These are phyloP conservation scores for Rhynchotus rufescens DNA, from an alignment of 2,797 vertebrate species.

Conservation along the genomic window DNA sequence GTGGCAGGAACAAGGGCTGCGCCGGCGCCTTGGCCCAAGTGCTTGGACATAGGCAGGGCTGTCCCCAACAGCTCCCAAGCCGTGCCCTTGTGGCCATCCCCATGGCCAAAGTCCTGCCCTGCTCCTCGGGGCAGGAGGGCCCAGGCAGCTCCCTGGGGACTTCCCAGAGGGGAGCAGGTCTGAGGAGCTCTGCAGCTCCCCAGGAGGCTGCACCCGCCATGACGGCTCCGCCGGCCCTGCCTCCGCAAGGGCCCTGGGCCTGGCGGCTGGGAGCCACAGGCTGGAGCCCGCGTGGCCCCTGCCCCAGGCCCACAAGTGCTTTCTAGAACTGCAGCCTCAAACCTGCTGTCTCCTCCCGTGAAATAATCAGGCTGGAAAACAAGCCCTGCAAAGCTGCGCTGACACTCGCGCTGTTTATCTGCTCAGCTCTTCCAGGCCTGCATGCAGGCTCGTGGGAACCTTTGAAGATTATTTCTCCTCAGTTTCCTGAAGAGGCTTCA, in stretches of 20 bases:
- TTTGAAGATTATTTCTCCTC: slow-evolving; percentile 62
- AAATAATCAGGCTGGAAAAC: background rate
- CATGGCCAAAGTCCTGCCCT: no score
- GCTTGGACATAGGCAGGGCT: background rate
- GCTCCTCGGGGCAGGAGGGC: no score
- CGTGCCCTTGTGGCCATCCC: background rate
- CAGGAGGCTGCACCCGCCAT: no score
- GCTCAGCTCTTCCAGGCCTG: background rate
- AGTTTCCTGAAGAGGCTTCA: slow-evolving; percentile 42
- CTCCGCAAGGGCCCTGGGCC: background rate
- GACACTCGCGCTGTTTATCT: background rate
- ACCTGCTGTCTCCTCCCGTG: background rate
- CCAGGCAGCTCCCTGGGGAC: no score
- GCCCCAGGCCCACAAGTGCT: background rate
- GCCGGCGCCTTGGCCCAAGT: background rate
- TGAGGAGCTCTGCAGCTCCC: background rate
- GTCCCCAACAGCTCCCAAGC: background rate
- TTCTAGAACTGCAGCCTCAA: background rate
- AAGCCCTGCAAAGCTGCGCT: background rate
- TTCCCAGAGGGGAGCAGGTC: background rate
- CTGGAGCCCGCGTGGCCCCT: background rate
- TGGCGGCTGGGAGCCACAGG: no score
- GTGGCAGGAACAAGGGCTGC: background rate
- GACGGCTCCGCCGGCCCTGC: background rate
- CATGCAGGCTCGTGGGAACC: background rate